phyloP scores from a whole-genome alignment of 1,140 invertebrate species.

The Pseudomyrmex dendroicus region DNA sequence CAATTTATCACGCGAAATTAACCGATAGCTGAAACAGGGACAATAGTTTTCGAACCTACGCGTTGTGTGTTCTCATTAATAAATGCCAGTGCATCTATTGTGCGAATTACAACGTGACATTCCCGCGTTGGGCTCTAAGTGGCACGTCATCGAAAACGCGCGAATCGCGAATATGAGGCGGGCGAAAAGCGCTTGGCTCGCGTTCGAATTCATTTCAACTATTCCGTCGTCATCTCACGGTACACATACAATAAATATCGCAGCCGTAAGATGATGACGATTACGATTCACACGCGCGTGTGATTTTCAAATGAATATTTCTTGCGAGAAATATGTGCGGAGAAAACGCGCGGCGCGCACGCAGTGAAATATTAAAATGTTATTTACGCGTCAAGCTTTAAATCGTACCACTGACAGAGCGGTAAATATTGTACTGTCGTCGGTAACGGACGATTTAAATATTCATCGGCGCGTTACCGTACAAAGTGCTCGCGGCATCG shows the following conservation, averaged over 20 bases:
- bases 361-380: slow-evolving; percentile 49
- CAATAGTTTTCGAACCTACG: neutral
- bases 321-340: neutral
- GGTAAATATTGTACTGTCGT: slow-evolving; percentile 38
- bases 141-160: neutral
- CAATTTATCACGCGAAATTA: neutral
- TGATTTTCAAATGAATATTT: slow-evolving; percentile 30
- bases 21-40: neutral
- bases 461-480: slow-evolving; percentile 46
- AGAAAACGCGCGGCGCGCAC: neutral
- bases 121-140: neutral
- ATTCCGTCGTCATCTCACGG: slow-evolving; percentile 1
- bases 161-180: neutral
- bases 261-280: neutral
- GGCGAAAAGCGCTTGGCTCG: neutral
- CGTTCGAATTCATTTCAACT: slow-evolving; percentile 25
- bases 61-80: slow-evolving; percentile 9
- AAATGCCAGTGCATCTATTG: slow-evolving; percentile 35
- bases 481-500: slow-evolving; percentile 33
- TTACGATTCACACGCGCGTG: neutral
- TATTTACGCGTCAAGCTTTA: slow-evolving; percentile 40
- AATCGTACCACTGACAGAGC: slow-evolving; percentile 43
- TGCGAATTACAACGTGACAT: slow-evolving; percentile 22
- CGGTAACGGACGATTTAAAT: slow-evolving; percentile 49
- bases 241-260: neutral